Evolutionary conservation across 2,888 invertebrate genomes (phyloP).

Genomic region (Lithosia quadra): DNA sequence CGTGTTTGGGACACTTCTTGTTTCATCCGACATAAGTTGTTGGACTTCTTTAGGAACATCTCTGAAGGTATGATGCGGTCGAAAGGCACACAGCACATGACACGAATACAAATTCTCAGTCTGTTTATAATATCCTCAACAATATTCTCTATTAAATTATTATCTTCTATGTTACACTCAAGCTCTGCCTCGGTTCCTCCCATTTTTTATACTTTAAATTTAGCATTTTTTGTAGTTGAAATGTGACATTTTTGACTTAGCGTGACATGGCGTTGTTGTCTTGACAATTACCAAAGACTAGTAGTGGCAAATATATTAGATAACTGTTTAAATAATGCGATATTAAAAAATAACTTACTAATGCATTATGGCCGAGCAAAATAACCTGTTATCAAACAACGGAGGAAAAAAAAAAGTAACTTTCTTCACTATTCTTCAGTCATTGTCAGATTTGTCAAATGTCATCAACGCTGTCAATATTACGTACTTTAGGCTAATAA

Average conservation of each 20-base stretch:
- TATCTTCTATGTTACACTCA: not conserved
- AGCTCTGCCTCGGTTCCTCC: not conserved
- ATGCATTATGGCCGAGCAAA: no score
- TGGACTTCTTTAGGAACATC: not conserved
- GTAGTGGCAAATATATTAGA: not conserved
- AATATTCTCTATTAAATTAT: not conserved
- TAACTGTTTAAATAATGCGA: no score
- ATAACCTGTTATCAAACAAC: no score
- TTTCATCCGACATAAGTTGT: not conserved
- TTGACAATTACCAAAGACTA: not conserved
- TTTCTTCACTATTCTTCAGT: no score
- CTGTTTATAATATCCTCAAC: constrained; percentile 21
- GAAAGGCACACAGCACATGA: constrained; percentile 38
- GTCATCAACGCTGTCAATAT: no score
- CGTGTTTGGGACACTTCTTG: not conserved
- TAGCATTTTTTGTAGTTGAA: constrained; percentile 21
- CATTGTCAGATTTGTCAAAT: no score
- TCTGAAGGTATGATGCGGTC: constrained; percentile 36
- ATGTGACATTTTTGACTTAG: not conserved
- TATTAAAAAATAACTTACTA: no score
- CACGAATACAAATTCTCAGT: constrained; percentile 31
- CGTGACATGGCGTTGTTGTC: not conserved
- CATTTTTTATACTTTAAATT: constrained; percentile 24
- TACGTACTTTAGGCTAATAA: no score
- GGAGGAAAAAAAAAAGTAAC: no score